Evolutionary conservation across 2,113 vertebrate species (phyloP), one percentile per base, ranked within the genome.

Genomic region (Paradisaea rubra): DNA sequence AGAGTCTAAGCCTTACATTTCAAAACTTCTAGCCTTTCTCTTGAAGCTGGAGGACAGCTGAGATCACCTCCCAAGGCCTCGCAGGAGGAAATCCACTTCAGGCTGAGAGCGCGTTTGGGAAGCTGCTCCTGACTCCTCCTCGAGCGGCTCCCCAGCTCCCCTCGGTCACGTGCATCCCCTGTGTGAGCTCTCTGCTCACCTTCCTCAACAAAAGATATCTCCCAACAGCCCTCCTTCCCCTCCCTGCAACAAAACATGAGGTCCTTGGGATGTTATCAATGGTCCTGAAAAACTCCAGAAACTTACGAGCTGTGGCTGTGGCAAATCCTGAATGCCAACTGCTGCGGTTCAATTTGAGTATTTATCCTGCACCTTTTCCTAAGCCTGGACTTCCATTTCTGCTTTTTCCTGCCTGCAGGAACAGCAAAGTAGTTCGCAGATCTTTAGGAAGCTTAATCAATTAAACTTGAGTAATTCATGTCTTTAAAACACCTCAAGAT

Each of bases 241-340:
- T 64, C 53, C 8, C 21, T 30, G 7, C 16, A 71, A 33, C 6
- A 20, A 42, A 65, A 19, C 15, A 11, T 0, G 2, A 74, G 11
- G 8, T 23, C 23, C 44, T 69, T 19, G 31, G 14, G 37, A 31
- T 14, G 2, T 35, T 41, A 42, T 59, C 52, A 50, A 1, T 8
- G 10, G 12, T 18, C 28, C 77, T 54, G 30, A 77, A 86, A 82
- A 45, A 9, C 11, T 23, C 7, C 49, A 13, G 72, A 44, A 89
- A 19, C 7, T 10, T 44, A 3, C 0, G 1, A 41, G 35, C 25
- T 24, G 24, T 8, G 8, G 27, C 42, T 66, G 20, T 24, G 33
- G 37, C 49, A 65, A 57, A 77, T 31, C 42, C 25, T 18, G 41
- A 69, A 70, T 7, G 12, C 10, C 3, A 71, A 7, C 7, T 1